Evolutionary conservation across 2,888 invertebrate species (phyloP), one percentile per base, ranked within the genome.

Genomic region (Aricia artaxerxes): DNA sequence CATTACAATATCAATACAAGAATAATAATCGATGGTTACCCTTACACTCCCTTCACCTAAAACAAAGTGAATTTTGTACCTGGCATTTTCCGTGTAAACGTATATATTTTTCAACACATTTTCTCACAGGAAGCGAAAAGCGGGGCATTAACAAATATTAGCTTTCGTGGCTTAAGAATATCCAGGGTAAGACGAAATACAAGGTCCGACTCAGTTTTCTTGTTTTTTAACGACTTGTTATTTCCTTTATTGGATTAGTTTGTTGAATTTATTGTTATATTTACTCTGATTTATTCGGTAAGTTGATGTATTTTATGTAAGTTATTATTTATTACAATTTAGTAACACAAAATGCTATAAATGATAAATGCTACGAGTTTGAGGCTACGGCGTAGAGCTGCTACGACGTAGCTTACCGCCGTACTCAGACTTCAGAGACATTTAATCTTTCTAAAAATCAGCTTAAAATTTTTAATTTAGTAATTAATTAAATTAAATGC

Each of bases 111-210:
- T 16, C 69, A 38, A 16, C 69, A 38, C 16, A 69, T 69, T 69
- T 69, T 24, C 35, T 38, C 35, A 16, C 69, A 13, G 69, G 69
- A 13, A 16, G 69, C 4, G 38, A 69, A 69, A 64, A 69, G 69
- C 13, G 5, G 38, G 35, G 13, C 69, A 38, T 69, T 69, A 35
- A 69, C 38, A 38, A 69, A 69, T 69, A 69, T 38, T 69, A 69
- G 69, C 69, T 69, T 38, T 6, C 35, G 35, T 69, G 69, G 69
- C 69, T 31, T 69, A 38, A 35, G 69, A 35, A 69, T 69, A 69
- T 13, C 35, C 69, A 35, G 35, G 35, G 35, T 35, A 69, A 38
- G 69, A 13, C 69, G 69, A 69, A 69, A 69, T 61, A 69, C 35
- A 64, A 64, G 64, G 64, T 64, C 31, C 13, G 13, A 13, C 35